Evolutionary conservation across 2,888 invertebrate species (phyloP), one percentile per base, ranked within the genome.

Genomic region (Herminia tarsipennalis): DNA sequence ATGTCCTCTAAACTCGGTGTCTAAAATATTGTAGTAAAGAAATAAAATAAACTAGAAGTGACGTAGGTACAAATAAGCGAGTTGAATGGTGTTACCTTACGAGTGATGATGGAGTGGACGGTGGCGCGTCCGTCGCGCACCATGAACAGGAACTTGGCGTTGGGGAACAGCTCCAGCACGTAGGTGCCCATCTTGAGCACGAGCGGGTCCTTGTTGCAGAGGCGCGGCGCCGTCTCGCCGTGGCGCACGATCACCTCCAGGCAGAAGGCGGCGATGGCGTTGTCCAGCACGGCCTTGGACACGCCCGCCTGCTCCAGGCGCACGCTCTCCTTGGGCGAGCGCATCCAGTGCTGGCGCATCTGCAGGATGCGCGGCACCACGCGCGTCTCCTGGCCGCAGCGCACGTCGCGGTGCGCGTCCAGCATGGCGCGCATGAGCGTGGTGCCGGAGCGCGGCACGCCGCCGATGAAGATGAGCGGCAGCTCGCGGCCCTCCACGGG

Each of bases 171-270:
- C 80, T 97, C 96, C 56, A 97, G 94, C 70, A 99, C 95, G 62
- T 90, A 99, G 39, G 96, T 95, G 77, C 98, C 98, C 94, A 98
- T 98, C 92, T 99, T 99, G 66, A 99, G 94, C 45, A 98, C 98
- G 65, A 99, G 95, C 37, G 99, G 99, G 92, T 99, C 99, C 91
- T 99, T 99, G 93, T 99, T 99, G 93, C 99, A 99, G 56, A 99
- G 94, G 37, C 98, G 93, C 51, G 97, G 95, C 39, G 99, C 99
- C 17, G 98, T 96, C 74, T 98, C 98, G 28, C 99, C 99, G 89
- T 99, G 99, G 65, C 96, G 95, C 48, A 97, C 98, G 71, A 99
- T 98, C 76, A 98, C 96, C 91, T 99, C 98, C 58, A 99, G 92
- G 76, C 98, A 98, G 91, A 99, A 99, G 30, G 99, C 96, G 22